Conservation (phyloP, 1,140 invertebrate species). For the Lordiphosa collinella region DNA sequence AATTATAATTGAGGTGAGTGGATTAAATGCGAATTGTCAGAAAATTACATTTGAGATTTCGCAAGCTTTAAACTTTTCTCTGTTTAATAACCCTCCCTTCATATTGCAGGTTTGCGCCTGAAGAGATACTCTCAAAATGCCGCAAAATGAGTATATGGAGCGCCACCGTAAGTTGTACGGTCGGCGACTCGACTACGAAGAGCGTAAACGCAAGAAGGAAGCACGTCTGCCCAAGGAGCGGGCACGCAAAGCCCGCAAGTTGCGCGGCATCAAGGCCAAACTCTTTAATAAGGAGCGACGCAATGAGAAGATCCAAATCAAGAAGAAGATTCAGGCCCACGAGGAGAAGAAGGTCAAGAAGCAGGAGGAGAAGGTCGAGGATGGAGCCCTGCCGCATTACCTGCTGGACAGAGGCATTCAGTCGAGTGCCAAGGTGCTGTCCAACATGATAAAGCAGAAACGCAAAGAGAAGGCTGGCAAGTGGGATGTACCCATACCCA, state of each 20-base stretch:
- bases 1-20: no score
- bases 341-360: constrained; percentile 95
- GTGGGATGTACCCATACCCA: constrained; percentile 99
- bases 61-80: background rate
- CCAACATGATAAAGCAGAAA: constrained; percentile 99
- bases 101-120: constrained; percentile 31
- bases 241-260: constrained; percentile 92
- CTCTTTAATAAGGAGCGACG: constrained; percentile 97
- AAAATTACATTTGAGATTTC: no score
- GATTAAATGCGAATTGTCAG: no score
- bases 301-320: constrained; percentile 99
- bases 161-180: constrained; percentile 97
- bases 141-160: constrained; percentile 99
- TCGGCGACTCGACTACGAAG: constrained; percentile 97
- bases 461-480: constrained; percentile 99
- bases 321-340: constrained; percentile 97
- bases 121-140: constrained; percentile 84
- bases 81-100: constrained; percentile 16
- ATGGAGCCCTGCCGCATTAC: constrained; percentile 97
- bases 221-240: constrained; percentile 95
- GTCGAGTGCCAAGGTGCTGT: constrained; percentile 95
- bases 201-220: constrained; percentile 96
- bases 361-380: constrained; percentile 89
- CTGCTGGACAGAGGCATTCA: constrained; percentile 98
- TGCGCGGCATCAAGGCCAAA: constrained; percentile 98